Percentiles rank a stretch among this genome's conserved stretches.
phyloP scores from a whole-genome alignment of 1,140 invertebrate species.

The Oedothorax gibbosus region DNA sequence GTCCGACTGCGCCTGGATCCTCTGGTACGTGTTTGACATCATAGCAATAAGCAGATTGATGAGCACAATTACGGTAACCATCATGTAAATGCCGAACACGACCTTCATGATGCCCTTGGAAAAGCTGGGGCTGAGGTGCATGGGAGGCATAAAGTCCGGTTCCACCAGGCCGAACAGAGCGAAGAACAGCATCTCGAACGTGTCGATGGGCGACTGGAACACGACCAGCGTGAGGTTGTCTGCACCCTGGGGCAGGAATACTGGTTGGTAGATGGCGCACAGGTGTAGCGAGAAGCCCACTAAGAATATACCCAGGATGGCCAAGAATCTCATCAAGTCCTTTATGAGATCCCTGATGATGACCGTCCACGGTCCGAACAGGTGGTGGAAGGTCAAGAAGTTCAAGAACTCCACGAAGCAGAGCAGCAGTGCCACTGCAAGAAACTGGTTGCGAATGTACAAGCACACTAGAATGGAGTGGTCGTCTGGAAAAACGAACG shows the following conservation, averaged over 20 bases:
- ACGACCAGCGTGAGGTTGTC: slow-evolving; percentile 59
- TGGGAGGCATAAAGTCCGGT: slow-evolving; percentile 75
- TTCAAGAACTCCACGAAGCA: slow-evolving; percentile 98
- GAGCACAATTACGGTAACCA: slow-evolving; percentile 96
- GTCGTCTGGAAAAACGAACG: slow-evolving; percentile 71
- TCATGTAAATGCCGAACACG: slow-evolving; percentile 95
- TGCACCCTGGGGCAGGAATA: slow-evolving; percentile 63
- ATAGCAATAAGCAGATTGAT: slow-evolving; percentile 99
- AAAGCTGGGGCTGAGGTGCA: slow-evolving; percentile 72
- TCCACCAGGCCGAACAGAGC: slow-evolving; percentile 97
- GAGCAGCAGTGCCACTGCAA: slow-evolving; percentile 92
- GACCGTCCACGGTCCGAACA: slow-evolving; percentile 96
- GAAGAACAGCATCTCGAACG: slow-evolving; percentile 97
- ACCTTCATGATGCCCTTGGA: slow-evolving; percentile 71
- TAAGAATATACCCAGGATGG: slow-evolving; percentile 96
- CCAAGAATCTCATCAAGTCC: slow-evolving; percentile 94
- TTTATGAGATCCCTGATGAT: slow-evolving; percentile 73
- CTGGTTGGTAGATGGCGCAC: slow-evolving; percentile 66
- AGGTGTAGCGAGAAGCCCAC: slow-evolving; percentile 99
- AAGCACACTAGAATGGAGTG: slow-evolving; percentile 68
- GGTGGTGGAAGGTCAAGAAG: slow-evolving; percentile 96
- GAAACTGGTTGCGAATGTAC: slow-evolving; percentile 95
- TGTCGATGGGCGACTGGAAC: slow-evolving; percentile 85
- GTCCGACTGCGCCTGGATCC: slow-evolving; percentile 99
- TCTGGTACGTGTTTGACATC: slow-evolving; percentile 99